Conservation (phyloP, 2,888 invertebrate genomes). For the Diplazon laetatorius region DNA sequence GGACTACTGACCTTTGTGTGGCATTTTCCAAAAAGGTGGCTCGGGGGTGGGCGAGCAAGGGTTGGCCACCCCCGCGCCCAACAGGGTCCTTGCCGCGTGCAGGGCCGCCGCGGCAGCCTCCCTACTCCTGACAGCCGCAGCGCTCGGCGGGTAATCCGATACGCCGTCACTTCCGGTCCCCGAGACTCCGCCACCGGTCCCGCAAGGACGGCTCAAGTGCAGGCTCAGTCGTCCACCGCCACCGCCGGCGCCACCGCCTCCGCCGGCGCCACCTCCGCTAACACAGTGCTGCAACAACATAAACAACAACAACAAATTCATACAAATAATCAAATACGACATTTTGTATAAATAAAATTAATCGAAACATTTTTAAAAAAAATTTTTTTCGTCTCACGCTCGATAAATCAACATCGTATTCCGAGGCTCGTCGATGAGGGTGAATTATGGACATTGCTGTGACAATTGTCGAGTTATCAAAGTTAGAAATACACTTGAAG, state of each 20-base stretch:
- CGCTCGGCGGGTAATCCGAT: slow-evolving; percentile 82
- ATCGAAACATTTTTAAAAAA: too few species aligned
- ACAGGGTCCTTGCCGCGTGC: slow-evolving; percentile 84
- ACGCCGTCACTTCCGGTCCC: slow-evolving; percentile 83
- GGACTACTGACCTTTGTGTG: slow-evolving; percentile 90
- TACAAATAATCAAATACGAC: too few species aligned
- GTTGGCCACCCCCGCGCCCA: slow-evolving; percentile 86
- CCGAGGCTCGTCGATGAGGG: too few species aligned
- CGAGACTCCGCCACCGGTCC: slow-evolving; percentile 80
- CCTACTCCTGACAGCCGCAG: slow-evolving; percentile 82
- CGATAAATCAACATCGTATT: too few species aligned
- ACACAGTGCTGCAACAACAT: slow-evolving; percentile 79
- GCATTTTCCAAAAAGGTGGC: slow-evolving; percentile 93
- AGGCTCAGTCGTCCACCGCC: slow-evolving; percentile 84
- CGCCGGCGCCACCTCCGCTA: slow-evolving; percentile 81
- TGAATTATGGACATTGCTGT: too few species aligned
- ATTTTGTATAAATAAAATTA: too few species aligned
- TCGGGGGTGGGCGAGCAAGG: slow-evolving; percentile 89
- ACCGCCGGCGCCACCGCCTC: slow-evolving; percentile 73
- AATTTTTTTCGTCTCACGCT: too few species aligned
- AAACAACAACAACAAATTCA: too few species aligned
- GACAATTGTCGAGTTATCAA: too few species aligned
- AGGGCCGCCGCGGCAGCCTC: slow-evolving; percentile 84
- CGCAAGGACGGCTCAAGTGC: slow-evolving; percentile 83
- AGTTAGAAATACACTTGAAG: too few species aligned